Conservation (phyloP, 2,797 vertebrate genomes). For the Hybognathus amarus region DNA sequence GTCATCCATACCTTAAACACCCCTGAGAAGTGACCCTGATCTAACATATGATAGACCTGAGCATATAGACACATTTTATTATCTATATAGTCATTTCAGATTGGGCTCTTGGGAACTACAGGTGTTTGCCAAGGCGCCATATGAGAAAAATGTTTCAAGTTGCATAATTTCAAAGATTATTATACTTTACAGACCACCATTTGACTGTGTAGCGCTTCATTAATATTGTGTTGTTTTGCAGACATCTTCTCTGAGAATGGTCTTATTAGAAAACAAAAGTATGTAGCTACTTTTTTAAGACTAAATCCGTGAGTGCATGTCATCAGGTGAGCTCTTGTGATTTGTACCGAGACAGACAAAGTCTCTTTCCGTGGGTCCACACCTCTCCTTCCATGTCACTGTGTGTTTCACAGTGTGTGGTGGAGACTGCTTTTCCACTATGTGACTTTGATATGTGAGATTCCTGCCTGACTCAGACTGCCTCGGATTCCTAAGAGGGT, state of each 20-base stretch:
- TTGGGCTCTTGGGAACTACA: neutral
- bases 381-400: constrained; percentile 44
- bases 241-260: neutral
- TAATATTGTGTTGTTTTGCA: constrained; percentile 22
- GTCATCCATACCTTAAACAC: constrained; percentile 35
- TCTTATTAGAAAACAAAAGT: constrained; percentile 2
- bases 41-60: neutral
- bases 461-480: constrained; percentile 67
- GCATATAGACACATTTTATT: neutral
- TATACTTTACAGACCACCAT: neutral
- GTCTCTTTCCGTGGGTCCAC: constrained; percentile 36
- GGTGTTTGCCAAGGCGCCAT: neutral
- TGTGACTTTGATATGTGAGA: constrained; percentile 58
- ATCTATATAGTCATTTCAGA: no score
- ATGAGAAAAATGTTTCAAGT: neutral
- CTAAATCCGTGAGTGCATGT: constrained; percentile 29
- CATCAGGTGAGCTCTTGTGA: constrained; percentile 35
- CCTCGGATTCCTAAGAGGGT: constrained; percentile 65
- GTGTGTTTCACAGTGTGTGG: constrained; percentile 56
- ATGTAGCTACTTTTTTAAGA: neutral
- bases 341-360: constrained; percentile 44
- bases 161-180: neutral
- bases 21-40: constrained; percentile 31
- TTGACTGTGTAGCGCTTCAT: constrained; percentile 11
- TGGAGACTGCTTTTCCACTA: constrained; percentile 46